A percentile compares a stretch with the other conserved stretches of the same genome.
Conservation (phyloP, 2,113 vertebrate genomes). For the Platichthys stellatus region DNA sequence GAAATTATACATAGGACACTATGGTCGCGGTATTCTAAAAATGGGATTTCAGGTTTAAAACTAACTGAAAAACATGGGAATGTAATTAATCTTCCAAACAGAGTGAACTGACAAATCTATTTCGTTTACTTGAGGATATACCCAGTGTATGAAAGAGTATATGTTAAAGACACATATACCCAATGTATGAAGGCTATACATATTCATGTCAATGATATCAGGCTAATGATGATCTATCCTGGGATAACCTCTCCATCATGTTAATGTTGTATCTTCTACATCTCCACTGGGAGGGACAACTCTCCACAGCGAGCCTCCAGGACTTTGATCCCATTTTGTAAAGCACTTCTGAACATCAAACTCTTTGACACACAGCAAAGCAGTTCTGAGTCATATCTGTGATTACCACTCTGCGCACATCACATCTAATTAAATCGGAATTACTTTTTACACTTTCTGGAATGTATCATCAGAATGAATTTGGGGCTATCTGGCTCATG, state of each 20-base stretch:
- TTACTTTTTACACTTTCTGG: constrained; percentile 23
- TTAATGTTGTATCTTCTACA: constrained; percentile 20
- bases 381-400: constrained; percentile 5
- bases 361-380: neutral
- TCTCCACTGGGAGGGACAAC: constrained; percentile 13
- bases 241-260: constrained; percentile 31
- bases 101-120: too few species aligned
- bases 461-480: constrained; percentile 58
- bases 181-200: neutral
- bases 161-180: neutral
- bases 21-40: too few species aligned
- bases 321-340: constrained; percentile 35
- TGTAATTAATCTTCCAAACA: neutral
- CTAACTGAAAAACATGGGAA: neutral
- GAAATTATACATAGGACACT: neutral
- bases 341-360: constrained; percentile 33
- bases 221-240: constrained; percentile 1
- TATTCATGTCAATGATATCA: neutral
- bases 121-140: neutral
- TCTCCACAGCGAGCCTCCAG: neutral
- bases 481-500: constrained; percentile 33
- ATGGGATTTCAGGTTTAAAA: too few species aligned
- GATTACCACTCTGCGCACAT: constrained; percentile 39
- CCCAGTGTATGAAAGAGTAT: neutral
- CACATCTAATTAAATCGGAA: constrained; percentile 39